phyloP scores from a whole-genome alignment of 2,888 invertebrate species.

The Perithous albicinctus region DNA sequence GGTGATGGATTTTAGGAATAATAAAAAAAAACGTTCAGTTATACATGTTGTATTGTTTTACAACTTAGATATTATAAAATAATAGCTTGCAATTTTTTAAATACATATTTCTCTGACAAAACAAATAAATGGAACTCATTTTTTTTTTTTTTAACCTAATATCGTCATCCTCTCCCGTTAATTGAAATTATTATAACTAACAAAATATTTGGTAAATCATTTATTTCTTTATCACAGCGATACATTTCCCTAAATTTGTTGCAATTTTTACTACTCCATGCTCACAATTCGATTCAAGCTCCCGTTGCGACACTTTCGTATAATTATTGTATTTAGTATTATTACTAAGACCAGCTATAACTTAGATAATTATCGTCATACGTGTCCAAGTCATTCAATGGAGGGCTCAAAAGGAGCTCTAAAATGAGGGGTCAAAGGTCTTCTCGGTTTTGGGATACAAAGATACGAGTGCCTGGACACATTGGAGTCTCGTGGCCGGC shows the following conservation, averaged over 20 bases:
- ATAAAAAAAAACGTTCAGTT: too few relatives aligned
- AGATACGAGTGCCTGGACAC: slow-evolving; percentile 65
- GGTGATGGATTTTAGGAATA: not conserved
- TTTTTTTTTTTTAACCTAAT: too few relatives aligned
- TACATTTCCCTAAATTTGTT: not conserved
- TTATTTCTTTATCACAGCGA: not conserved
- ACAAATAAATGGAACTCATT: too few relatives aligned
- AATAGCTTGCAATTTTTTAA: too few relatives aligned
- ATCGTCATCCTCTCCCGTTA: too few relatives aligned
- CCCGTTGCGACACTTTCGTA: not conserved
- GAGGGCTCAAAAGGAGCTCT: slow-evolving; percentile 69
- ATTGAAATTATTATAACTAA: too few relatives aligned
- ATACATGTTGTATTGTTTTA: too few relatives aligned
- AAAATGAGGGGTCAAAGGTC: slow-evolving; percentile 60
- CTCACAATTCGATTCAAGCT: not conserved
- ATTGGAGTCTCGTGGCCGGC: slow-evolving; percentile 71
- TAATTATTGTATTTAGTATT: slow-evolving; percentile 6
- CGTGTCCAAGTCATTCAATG: slow-evolving; percentile 71
- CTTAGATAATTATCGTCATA: slow-evolving; percentile 70
- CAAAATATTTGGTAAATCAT: too few relatives aligned
- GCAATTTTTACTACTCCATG: not conserved
- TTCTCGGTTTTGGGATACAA: slow-evolving; percentile 69
- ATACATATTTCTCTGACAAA: too few relatives aligned
- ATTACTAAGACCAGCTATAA: slow-evolving; percentile 16
- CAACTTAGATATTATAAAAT: too few relatives aligned